Conservation (phyloP, 2,888 invertebrate genomes). For the Serrognathus titanus region DNA sequence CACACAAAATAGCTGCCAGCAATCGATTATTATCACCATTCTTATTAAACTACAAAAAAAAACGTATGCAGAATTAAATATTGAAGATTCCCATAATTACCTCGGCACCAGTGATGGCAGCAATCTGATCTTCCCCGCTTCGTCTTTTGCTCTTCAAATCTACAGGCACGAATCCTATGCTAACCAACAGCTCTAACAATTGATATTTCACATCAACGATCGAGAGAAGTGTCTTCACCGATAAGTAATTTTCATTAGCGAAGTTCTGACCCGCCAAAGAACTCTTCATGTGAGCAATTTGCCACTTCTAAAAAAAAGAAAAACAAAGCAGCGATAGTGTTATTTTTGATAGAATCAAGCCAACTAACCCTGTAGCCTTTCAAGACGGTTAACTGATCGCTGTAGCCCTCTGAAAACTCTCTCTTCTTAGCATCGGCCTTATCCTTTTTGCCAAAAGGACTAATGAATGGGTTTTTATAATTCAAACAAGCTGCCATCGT, state of each 20-base stretch:
- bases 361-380: conserved; percentile 73
- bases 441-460: conserved; percentile 69
- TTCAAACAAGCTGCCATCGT: conserved; percentile 85
- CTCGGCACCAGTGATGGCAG: conserved; percentile 57
- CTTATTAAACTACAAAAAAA: conserved; percentile 59
- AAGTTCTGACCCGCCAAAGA: conserved; percentile 72
- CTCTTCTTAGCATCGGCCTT: conserved; percentile 70
- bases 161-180: conserved; percentile 75
- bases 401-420: conserved; percentile 73
- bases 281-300: conserved; percentile 64
- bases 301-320: conserved; percentile 65
- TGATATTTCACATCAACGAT: conserved; percentile 85
- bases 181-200: conserved; percentile 68
- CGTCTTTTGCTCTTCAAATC: conserved; percentile 57
- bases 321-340: conserved; percentile 16
- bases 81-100: background rate
- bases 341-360: too few relatives aligned
- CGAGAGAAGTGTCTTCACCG: conserved; percentile 76
- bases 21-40: conserved; percentile 73
- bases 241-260: conserved; percentile 81
- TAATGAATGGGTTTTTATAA: conserved; percentile 74
- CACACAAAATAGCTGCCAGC: conserved; percentile 82
- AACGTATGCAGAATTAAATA: background rate
- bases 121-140: conserved; percentile 62
- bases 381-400: conserved; percentile 86